Conservation (phyloP, 2,888 invertebrate species). For the Ethmia dodecea region DNA sequence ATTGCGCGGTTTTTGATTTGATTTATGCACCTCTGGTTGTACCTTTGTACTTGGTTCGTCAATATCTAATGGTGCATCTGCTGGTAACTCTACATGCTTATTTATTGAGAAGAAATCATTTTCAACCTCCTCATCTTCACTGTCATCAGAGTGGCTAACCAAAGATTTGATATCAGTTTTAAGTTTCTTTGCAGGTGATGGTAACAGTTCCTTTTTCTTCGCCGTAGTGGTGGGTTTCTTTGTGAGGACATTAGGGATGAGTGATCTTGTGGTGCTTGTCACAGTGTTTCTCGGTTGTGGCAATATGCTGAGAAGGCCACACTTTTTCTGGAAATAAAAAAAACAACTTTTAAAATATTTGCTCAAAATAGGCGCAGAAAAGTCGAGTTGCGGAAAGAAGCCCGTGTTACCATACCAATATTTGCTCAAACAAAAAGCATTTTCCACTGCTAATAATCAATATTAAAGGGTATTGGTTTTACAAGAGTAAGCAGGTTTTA, state of each 20-base stretch:
- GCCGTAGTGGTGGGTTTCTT: conserved; percentile 41
- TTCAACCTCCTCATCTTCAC: conserved; percentile 70
- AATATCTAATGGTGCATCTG: conserved; percentile 49
- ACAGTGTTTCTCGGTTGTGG: conserved; percentile 80
- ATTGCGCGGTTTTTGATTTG: conserved; percentile 32
- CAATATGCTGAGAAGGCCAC: conserved; percentile 81
- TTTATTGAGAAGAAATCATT: conserved; percentile 77
- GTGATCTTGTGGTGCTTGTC: conserved; percentile 44
- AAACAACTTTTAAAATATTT: background rate
- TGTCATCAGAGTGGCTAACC: conserved; percentile 58
- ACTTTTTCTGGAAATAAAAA: conserved; percentile 72
- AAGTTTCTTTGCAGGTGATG: conserved; percentile 33
- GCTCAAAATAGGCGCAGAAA: too few species aligned
- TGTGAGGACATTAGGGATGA: conserved; percentile 66
- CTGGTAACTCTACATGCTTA: conserved; percentile 53
- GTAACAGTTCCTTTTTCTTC: conserved; percentile 34
- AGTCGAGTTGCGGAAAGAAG: too few species aligned
- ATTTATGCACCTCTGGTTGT: conserved; percentile 21
- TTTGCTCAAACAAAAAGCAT: too few species aligned
- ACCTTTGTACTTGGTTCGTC: conserved; percentile 24
- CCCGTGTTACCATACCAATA: too few species aligned
- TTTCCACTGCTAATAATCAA: too few species aligned
- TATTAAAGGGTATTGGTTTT: too few species aligned
- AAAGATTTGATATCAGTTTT: conserved; percentile 32
- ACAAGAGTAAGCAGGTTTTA: too few species aligned